A percentile compares a stretch with the other conserved stretches of the same genome.
Evolutionary conservation across 2,797 vertebrate species (phyloP).

Genomic region (Enteromius viviparus): DNA sequence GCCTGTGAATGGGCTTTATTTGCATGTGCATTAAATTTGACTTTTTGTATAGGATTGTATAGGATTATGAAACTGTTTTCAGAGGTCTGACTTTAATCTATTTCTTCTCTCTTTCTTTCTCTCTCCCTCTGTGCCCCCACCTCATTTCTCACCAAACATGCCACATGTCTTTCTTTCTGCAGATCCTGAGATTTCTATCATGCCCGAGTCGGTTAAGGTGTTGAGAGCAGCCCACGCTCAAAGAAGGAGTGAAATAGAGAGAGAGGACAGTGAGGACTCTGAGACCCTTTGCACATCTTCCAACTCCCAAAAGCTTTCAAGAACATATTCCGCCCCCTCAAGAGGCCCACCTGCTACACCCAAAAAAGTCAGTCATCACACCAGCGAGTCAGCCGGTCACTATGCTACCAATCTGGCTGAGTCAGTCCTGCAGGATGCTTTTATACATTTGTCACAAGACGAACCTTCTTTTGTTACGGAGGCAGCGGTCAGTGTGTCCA

Average conservation of each 20-base stretch:
- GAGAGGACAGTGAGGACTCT: slow-evolving; percentile 67
- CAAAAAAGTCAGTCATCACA: slow-evolving; percentile 62
- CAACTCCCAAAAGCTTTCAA: slow-evolving; percentile 60
- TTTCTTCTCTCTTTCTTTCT: neutral
- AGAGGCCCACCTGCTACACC: slow-evolving; percentile 21
- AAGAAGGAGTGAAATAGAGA: slow-evolving; percentile 67
- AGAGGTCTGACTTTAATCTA: neutral
- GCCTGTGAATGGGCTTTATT: neutral
- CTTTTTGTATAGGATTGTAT: neutral
- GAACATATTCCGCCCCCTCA: slow-evolving; percentile 15
- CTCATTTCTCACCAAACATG: neutral
- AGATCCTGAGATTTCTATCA: slow-evolving; percentile 81
- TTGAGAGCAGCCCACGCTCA: slow-evolving; percentile 71
- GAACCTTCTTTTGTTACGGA: slow-evolving; percentile 82
- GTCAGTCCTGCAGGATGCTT: slow-evolving; percentile 94
- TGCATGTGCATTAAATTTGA: neutral
- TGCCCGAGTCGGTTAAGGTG: slow-evolving; percentile 70
- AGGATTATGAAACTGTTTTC: neutral
- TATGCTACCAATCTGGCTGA: slow-evolving; percentile 94
- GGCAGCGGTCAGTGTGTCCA: slow-evolving; percentile 80
- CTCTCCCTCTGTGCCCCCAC: slow-evolving; percentile 33
- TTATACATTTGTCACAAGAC: slow-evolving; percentile 91
- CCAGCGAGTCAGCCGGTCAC: slow-evolving; percentile 82
- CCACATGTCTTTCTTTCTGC: slow-evolving; percentile 62
- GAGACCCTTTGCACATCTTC: slow-evolving; percentile 63